Evolutionary conservation across 2,888 invertebrate genomes (phyloP).

Genomic region (Epirrita christyi): DNA sequence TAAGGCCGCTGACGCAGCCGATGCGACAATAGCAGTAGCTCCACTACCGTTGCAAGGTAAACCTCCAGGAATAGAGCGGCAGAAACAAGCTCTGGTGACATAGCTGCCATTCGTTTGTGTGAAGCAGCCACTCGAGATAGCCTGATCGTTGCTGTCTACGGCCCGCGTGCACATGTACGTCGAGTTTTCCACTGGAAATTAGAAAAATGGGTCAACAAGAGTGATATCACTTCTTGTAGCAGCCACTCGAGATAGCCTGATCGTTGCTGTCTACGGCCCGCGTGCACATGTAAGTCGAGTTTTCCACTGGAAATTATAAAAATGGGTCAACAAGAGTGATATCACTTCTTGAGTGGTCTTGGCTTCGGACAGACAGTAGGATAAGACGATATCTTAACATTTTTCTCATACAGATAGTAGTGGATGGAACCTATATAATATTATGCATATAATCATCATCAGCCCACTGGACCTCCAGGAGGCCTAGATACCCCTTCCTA

Average conservation of each 20-base stretch:
- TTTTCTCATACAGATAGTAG: too few species aligned
- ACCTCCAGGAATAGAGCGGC: conserved; percentile 65
- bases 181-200: conserved; percentile 86
- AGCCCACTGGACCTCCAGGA: too few species aligned
- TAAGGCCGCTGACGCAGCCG: conserved; percentile 38
- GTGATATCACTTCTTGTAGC: too few species aligned
- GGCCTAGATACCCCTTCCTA: too few species aligned
- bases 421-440: too few species aligned
- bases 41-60: conserved; percentile 62
- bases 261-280: conserved; percentile 81
- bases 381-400: too few species aligned
- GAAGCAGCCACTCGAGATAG: conserved; percentile 85
- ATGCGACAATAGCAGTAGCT: conserved; percentile 40
- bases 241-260: conserved; percentile 72
- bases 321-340: background rate
- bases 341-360: too few species aligned
- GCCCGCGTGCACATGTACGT: conserved; percentile 89
- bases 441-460: too few species aligned
- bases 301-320: conserved; percentile 80
- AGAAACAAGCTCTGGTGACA: conserved; percentile 69
- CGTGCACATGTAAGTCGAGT: conserved; percentile 89
- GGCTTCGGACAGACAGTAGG: too few species aligned
- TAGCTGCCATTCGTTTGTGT: conserved; percentile 74
- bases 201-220: background rate
- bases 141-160: conserved; percentile 69